A percentile compares a stretch with the other conserved stretches of the same genome.
Conservation (phyloP, 1,140 invertebrate species). For the Drosophila setifemur region DNA sequence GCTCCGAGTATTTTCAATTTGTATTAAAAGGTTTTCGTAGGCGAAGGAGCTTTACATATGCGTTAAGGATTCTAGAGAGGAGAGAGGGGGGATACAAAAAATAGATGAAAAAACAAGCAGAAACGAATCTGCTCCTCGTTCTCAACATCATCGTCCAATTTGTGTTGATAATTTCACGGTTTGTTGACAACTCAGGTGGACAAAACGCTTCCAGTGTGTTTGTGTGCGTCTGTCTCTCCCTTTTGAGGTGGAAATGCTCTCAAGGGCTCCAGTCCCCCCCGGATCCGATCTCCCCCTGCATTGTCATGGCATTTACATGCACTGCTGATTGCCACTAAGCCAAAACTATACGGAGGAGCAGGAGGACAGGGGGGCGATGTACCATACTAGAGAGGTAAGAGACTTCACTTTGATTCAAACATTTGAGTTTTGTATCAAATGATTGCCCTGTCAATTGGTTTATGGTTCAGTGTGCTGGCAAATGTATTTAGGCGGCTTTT, state of each 20-base stretch:
- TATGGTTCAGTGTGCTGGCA: slow-evolving; percentile 71
- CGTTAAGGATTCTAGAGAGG: no score
- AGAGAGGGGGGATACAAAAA: slow-evolving; percentile 13
- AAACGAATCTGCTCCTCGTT: slow-evolving; percentile 38
- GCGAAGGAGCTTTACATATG: slow-evolving; percentile 67
- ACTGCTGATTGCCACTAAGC: slow-evolving; percentile 69
- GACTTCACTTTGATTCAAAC: slow-evolving; percentile 62
- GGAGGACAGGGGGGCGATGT: neutral
- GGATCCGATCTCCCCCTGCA: slow-evolving; percentile 21
- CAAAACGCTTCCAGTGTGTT: slow-evolving; percentile 36
- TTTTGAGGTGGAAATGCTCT: slow-evolving; percentile 55
- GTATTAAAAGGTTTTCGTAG: slow-evolving; percentile 74
- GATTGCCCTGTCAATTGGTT: slow-evolving; percentile 77
- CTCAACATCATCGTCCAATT: slow-evolving; percentile 68
- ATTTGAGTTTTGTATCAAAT: slow-evolving; percentile 63
- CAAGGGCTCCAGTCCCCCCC: slow-evolving; percentile 15
- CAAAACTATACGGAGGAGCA: slow-evolving; percentile 43
- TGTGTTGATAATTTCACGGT: slow-evolving; percentile 81
- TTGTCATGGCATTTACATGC: slow-evolving; percentile 80
- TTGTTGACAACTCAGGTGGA: slow-evolving; percentile 81
- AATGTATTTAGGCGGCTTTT: slow-evolving; percentile 58
- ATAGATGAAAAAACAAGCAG: slow-evolving; percentile 37
- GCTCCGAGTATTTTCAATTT: slow-evolving; percentile 68
- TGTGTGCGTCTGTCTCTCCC: slow-evolving; percentile 35
- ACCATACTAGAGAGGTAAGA: neutral